phyloP scores from a whole-genome alignment of 2,888 invertebrate genomes.

The Linyphia triangularis region DNA sequence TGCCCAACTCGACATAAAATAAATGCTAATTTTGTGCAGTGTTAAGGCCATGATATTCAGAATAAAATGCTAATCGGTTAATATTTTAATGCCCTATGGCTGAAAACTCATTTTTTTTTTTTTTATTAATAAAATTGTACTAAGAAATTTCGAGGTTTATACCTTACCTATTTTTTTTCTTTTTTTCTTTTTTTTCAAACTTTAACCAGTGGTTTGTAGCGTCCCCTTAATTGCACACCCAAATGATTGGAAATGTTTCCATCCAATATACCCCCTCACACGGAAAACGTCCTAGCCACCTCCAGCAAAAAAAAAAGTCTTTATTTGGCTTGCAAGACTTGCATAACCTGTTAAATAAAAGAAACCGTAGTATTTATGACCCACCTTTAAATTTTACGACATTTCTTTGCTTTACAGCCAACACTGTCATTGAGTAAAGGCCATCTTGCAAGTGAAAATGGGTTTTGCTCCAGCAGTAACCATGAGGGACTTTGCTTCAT shows the following conservation, averaged over 20 bases:
- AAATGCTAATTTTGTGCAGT: too few relatives aligned
- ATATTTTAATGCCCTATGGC: too few relatives aligned
- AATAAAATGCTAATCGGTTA: too few relatives aligned
- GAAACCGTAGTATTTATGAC: constrained; percentile 65
- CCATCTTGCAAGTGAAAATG: constrained; percentile 68
- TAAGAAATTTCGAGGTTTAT: too few relatives aligned
- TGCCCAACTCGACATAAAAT: too few relatives aligned
- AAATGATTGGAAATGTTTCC: constrained; percentile 39
- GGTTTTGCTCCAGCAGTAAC: constrained; percentile 43
- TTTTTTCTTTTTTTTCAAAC: constrained; percentile 4
- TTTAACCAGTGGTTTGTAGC: neutral
- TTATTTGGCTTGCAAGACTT: constrained; percentile 56
- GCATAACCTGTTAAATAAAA: constrained; percentile 69
- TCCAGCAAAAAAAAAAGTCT: constrained; percentile 39
- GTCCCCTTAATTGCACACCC: neutral
- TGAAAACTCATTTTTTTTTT: too few relatives aligned
- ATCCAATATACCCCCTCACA: constrained; percentile 9
- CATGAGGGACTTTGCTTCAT: constrained; percentile 43
- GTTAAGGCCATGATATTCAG: too few relatives aligned
- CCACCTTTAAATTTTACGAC: constrained; percentile 71
- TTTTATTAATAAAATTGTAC: too few relatives aligned
- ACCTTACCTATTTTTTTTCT: too few relatives aligned
- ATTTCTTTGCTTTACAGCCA: constrained; percentile 50
- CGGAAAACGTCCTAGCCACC: constrained; percentile 31
- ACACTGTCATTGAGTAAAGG: constrained; percentile 65